Evolutionary conservation across 2,113 vertebrate species (phyloP).

Genomic region (Zosterops pallidus): DNA sequence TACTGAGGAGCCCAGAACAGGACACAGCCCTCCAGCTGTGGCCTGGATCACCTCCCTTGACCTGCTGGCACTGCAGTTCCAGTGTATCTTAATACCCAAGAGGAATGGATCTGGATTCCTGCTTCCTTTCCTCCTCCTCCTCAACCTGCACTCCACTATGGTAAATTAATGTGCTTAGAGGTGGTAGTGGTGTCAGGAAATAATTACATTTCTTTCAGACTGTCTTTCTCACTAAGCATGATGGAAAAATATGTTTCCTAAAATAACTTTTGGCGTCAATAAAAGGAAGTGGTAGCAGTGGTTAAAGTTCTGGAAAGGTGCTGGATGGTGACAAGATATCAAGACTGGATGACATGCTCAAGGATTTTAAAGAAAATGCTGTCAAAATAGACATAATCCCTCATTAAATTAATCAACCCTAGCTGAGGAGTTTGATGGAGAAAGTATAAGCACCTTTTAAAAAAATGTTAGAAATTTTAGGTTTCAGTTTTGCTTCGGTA

Average conservation of each 20-base stretch:
- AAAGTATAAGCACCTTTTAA: not conserved
- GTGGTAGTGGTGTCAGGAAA: not conserved
- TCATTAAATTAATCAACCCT: slow-evolving; percentile 59
- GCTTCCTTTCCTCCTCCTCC: not conserved
- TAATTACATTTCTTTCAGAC: slow-evolving; percentile 36
- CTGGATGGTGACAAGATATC: slow-evolving; percentile 23
- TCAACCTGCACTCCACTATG: not conserved
- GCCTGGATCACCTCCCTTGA: not conserved
- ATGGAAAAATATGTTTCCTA: slow-evolving; percentile 5
- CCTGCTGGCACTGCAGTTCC: not conserved
- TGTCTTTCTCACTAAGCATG: slow-evolving; percentile 13
- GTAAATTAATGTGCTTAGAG: not conserved
- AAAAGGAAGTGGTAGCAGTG: not conserved
- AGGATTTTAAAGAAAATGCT: slow-evolving; percentile 38
- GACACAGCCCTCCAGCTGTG: not conserved
- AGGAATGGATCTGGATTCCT: not conserved
- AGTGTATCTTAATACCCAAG: not conserved
- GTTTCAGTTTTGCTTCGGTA: not conserved
- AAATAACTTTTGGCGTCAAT: slow-evolving; percentile 41
- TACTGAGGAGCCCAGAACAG: not conserved
- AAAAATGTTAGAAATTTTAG: not conserved
- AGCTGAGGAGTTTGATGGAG: slow-evolving; percentile 15
- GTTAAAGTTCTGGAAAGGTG: slow-evolving; percentile 26
- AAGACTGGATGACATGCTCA: slow-evolving; percentile 27
- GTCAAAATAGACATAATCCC: slow-evolving; percentile 55